These are phyloP conservation scores for Crotophaga sulcirostris DNA, from an alignment of 2,113 vertebrate species.

Conservation along the genomic window DNA sequence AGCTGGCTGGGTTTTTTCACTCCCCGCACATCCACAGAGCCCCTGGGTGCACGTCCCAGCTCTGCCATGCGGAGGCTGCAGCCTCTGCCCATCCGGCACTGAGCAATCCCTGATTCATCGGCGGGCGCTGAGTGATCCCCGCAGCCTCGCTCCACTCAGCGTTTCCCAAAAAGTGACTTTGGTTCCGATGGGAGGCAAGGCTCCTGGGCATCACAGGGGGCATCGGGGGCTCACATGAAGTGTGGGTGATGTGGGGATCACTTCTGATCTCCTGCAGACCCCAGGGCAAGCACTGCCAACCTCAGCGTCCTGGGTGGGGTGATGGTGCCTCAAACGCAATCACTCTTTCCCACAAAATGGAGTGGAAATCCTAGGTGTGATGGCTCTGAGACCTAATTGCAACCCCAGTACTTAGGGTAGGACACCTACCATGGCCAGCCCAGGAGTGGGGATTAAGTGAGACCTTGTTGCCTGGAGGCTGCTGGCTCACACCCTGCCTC, in stretches of 20 bases:
- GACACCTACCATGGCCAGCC: neutral
- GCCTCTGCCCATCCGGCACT: neutral
- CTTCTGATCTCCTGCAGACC: neutral
- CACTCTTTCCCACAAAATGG: rapidly evolving
- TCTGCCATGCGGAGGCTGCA: neutral
- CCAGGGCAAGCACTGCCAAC: rapidly evolving
- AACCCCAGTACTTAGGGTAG: neutral
- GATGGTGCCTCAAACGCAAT: neutral
- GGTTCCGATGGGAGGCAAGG: neutral
- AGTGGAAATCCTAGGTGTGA: neutral
- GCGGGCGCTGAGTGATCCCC: rapidly evolving
- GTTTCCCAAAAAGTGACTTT: neutral
- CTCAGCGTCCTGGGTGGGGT: rapidly evolving
- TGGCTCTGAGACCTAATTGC: rapidly evolving
- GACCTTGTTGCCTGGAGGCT: rapidly evolving
- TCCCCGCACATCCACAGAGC: rapidly evolving
- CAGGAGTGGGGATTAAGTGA: neutral
- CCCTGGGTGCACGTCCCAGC: neutral
- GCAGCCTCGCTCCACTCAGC: rapidly evolving
- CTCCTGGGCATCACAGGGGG: neutral
- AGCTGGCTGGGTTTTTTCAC: neutral
- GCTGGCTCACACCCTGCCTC: neutral
- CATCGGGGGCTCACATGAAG: neutral
- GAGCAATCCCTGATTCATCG: constrained; percentile 3
- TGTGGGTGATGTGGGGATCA: neutral